Percentiles rank a stretch among this genome's conserved stretches.
phyloP scores from a whole-genome alignment of 2,888 invertebrate species.

The Apoda limacodes region DNA sequence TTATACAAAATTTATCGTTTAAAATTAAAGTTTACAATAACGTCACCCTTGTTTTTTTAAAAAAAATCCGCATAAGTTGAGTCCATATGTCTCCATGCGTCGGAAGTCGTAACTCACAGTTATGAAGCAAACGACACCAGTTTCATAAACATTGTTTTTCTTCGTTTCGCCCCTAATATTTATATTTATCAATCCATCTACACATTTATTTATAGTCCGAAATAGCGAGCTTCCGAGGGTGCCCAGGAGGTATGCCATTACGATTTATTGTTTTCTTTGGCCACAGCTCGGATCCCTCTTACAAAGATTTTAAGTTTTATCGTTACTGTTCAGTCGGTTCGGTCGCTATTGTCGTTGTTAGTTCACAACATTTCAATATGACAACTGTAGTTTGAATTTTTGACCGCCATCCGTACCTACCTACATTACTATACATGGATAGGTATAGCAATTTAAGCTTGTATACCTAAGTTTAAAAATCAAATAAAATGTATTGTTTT shows the following conservation, averaged over 20 bases:
- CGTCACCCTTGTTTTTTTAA: too few species aligned
- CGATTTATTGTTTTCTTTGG: constrained; percentile 68
- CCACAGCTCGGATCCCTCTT: constrained; percentile 48
- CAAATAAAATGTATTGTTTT: too few species aligned
- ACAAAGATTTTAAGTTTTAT: constrained; percentile 35
- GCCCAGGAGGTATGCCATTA: constrained; percentile 57
- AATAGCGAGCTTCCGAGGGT: constrained; percentile 65
- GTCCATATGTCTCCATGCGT: constrained; percentile 60
- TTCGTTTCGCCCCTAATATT: constrained; percentile 69
- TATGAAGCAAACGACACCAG: constrained; percentile 69
- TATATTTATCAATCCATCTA: constrained; percentile 71
- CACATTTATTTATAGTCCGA: constrained; percentile 68
- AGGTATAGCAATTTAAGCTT: too few species aligned
- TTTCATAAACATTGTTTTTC: constrained; percentile 71
- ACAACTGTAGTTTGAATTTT: too few species aligned
- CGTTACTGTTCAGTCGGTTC: too few species aligned
- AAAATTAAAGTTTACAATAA: too few species aligned
- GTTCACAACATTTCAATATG: too few species aligned
- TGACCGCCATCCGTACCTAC: too few species aligned
- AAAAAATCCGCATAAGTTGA: constrained; percentile 58
- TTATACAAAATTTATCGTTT: too few species aligned
- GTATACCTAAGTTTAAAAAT: too few species aligned
- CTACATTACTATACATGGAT: too few species aligned
- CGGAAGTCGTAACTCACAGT: constrained; percentile 70
- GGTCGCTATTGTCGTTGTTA: too few species aligned